phyloP scores from a whole-genome alignment of 2,113 vertebrate genomes.

The Gasterosteus nipponicus region DNA sequence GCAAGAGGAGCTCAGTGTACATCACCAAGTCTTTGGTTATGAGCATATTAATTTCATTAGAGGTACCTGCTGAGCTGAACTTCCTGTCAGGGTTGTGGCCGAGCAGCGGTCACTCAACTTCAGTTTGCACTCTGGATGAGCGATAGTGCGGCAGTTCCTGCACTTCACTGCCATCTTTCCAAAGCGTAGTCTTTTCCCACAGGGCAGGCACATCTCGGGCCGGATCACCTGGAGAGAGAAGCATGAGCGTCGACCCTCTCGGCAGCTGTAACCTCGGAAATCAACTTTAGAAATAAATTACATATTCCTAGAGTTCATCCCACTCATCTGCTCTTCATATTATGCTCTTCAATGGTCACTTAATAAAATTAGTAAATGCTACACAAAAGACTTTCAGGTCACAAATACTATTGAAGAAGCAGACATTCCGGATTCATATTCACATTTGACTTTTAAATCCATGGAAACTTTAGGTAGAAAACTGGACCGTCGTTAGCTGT shows the following conservation, averaged over 20 bases:
- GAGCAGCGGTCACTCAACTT: conserved; percentile 57
- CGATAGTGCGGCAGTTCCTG: conserved; percentile 79
- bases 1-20: not conserved
- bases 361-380: not conserved
- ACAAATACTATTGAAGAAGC: not conserved
- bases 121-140: conserved; percentile 83
- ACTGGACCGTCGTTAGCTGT: not conserved
- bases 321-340: not conserved
- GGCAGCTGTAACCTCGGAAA: not conserved
- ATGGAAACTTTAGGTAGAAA: not conserved
- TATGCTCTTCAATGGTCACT: not conserved
- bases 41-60: not conserved
- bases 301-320: not conserved
- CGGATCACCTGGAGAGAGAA: conserved; percentile 83
- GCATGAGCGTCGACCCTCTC: not conserved
- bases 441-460: not conserved
- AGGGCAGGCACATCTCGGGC: conserved; percentile 79
- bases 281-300: not conserved
- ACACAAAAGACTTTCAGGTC: no score
- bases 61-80: conserved; percentile 15
- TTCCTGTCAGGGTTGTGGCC: not conserved
- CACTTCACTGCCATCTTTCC: conserved; percentile 86
- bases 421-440: not conserved
- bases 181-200: conserved; percentile 85
- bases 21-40: not conserved